Evolutionary conservation across 2,888 invertebrate genomes (phyloP).

Genomic region (Teleiodes luculella): DNA sequence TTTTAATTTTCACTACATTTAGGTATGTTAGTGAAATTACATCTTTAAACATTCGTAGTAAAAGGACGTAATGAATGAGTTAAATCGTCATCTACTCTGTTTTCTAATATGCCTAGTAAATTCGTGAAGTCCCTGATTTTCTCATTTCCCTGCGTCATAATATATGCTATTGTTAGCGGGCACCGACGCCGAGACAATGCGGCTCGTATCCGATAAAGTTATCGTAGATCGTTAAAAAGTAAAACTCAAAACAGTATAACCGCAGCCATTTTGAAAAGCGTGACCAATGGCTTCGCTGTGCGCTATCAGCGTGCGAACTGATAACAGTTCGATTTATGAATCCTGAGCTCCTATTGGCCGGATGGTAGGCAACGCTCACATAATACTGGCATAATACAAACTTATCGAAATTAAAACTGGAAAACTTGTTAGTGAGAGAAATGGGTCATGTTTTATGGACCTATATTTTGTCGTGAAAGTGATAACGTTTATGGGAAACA

Average conservation of each 20-base stretch:
- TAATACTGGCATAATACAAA: conserved; percentile 27
- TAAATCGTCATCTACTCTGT: too few relatives aligned
- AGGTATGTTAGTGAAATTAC: too few relatives aligned
- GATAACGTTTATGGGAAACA: conserved; percentile 8
- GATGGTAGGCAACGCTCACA: conserved; percentile 31
- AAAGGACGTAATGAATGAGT: too few relatives aligned
- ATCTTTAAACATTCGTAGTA: too few relatives aligned
- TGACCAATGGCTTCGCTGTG: conserved; percentile 60
- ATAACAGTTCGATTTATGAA: conserved; percentile 71
- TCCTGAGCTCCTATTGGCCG: conserved; percentile 57
- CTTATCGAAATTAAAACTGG: conserved; percentile 57
- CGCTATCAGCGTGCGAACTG: conserved; percentile 59
- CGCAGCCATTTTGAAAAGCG: conserved; percentile 66
- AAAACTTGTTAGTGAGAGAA: conserved; percentile 52
- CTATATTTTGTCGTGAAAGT: conserved; percentile 34
- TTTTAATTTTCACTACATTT: too few relatives aligned
- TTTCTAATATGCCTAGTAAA: too few relatives aligned
- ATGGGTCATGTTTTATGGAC: conserved; percentile 40
- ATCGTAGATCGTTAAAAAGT: conserved; percentile 54
- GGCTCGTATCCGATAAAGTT: conserved; percentile 43
- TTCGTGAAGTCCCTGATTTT: too few relatives aligned
- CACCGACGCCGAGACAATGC: conserved; percentile 12
- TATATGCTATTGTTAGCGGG: conserved; percentile 9
- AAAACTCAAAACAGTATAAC: conserved; percentile 51
- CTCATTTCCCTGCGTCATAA: too few relatives aligned